Conservation (phyloP, 1,140 invertebrate species). For the Achatina immaculata region DNA sequence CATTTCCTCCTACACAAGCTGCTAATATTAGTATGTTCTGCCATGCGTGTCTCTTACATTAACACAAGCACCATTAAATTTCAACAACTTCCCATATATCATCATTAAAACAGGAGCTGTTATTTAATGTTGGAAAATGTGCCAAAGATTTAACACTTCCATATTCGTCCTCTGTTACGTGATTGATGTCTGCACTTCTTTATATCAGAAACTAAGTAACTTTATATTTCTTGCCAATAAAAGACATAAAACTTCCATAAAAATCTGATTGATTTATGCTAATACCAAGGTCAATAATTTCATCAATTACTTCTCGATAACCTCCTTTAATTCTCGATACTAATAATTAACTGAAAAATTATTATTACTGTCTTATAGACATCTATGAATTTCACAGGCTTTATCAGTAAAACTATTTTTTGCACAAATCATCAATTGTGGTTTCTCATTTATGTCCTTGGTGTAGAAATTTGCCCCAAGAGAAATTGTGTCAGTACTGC, state of each 20-base stretch:
- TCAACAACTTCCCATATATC: background rate
- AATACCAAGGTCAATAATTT: background rate
- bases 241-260: background rate
- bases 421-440: too few species aligned
- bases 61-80: too few species aligned
- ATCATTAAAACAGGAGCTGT: background rate
- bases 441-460: too few species aligned
- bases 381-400: too few species aligned
- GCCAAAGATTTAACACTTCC: background rate
- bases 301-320: background rate
- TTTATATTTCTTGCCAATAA: background rate
- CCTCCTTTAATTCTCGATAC: background rate
- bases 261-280: background rate
- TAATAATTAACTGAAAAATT: too few species aligned
- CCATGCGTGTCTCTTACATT: too few species aligned
- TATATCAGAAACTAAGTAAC: background rate
- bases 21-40: too few species aligned
- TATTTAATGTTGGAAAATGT: background rate
- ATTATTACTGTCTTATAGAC: too few species aligned
- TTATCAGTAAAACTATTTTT: too few species aligned
- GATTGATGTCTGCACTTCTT: background rate
- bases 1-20: too few species aligned
- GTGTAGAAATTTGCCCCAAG: too few species aligned
- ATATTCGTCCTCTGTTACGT: background rate
- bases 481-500: too few species aligned